Conservation (phyloP, 2,888 invertebrate genomes). For the Perizoma affinitatum region DNA sequence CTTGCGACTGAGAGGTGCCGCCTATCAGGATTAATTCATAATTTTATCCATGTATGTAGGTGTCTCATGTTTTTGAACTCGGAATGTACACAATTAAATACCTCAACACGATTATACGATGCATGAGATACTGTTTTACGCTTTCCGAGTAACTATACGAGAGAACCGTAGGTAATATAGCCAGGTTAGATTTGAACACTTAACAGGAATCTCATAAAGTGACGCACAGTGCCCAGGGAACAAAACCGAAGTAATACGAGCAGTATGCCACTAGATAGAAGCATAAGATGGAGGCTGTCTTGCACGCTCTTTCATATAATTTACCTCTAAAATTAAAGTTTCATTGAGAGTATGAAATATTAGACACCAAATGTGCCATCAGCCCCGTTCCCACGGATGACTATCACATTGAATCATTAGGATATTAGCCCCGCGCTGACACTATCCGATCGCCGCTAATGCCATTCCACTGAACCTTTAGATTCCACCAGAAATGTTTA, state of each 20-base stretch:
- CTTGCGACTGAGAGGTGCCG: slow-evolving; percentile 81
- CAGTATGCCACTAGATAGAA: too few species aligned
- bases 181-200: too few species aligned
- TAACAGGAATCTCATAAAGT: too few species aligned
- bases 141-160: background rate
- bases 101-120: slow-evolving; percentile 47
- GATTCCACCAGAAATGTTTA: slow-evolving; percentile 52
- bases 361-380: slow-evolving; percentile 38
- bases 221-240: too few species aligned
- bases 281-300: too few species aligned
- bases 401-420: slow-evolving; percentile 71
- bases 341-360: slow-evolving; percentile 12
- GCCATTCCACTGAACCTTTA: slow-evolving; percentile 54
- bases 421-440: slow-evolving; percentile 63
- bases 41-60: slow-evolving; percentile 73
- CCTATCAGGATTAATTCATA: slow-evolving; percentile 82
- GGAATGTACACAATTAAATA: slow-evolving; percentile 54
- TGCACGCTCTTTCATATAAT: too few species aligned
- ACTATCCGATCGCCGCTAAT: slow-evolving; percentile 63
- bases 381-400: slow-evolving; percentile 68
- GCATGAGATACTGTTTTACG: slow-evolving; percentile 22
- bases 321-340: background rate
- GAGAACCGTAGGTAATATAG: too few species aligned
- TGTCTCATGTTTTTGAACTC: slow-evolving; percentile 52
- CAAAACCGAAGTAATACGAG: too few species aligned